Conservation (phyloP, 2,888 invertebrate species). For the Athalia rosae region DNA sequence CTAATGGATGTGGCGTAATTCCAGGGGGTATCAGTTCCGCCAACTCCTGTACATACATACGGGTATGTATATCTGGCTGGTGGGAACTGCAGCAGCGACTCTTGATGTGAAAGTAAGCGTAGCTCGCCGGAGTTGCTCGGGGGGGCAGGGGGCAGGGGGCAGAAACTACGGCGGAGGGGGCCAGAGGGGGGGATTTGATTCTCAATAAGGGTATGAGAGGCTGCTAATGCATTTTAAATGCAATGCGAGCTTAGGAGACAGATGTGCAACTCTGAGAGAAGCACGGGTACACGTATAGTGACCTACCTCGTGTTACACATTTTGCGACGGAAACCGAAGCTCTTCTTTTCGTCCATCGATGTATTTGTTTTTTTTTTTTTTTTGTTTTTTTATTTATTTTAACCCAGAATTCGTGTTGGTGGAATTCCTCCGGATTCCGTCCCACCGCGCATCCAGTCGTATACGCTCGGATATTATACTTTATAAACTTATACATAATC, state of each 20-base stretch:
- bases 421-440: neutral
- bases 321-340: neutral
- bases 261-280: neutral
- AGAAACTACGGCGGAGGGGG: too few species aligned
- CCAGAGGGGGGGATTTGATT: neutral
- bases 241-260: conserved; percentile 8
- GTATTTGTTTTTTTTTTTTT: too few species aligned
- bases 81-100: neutral
- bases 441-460: too few species aligned
- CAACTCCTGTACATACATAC: too few species aligned
- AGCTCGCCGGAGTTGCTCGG: neutral
- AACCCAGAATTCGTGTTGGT: neutral
- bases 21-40: too few species aligned
- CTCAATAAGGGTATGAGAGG: neutral
- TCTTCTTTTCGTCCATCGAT: too few species aligned
- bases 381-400: too few species aligned
- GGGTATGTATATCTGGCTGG: too few species aligned
- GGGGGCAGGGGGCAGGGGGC: too few species aligned
- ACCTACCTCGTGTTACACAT: neutral
- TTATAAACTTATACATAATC: neutral
- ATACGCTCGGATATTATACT: neutral
- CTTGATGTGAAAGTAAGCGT: conserved; percentile 4
- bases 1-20: too few species aligned
- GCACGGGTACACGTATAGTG: conserved; percentile 5
- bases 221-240: conserved; percentile 34